Percentiles rank a stretch among this genome's conserved stretches.
Conservation (phyloP, 2,888 invertebrate species). For the Ectemnius lituratus region DNA sequence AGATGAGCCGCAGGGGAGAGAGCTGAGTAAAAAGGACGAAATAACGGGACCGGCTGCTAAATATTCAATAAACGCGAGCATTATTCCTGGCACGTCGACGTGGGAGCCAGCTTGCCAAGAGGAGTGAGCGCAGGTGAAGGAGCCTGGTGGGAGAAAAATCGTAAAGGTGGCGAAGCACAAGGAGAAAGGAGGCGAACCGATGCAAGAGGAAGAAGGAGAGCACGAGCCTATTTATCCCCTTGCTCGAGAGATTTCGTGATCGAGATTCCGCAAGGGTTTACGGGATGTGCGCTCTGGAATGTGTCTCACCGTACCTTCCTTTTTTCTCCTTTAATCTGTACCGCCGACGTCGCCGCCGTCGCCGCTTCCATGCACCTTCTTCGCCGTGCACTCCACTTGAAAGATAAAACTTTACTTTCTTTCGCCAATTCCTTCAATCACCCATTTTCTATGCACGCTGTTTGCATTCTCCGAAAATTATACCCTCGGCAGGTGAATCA, state of each 20-base stretch:
- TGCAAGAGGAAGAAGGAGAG: constrained; percentile 16
- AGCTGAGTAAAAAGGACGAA: constrained; percentile 39
- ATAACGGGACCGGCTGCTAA: constrained; percentile 68
- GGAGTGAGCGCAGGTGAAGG: constrained; percentile 29
- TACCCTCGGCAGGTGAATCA: too few relatives aligned
- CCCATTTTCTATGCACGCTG: constrained; percentile 12
- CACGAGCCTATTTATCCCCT: constrained; percentile 49
- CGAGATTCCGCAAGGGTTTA: constrained; percentile 35
- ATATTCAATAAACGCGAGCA: constrained; percentile 76
- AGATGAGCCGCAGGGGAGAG: constrained; percentile 29
- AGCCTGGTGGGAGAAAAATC: constrained; percentile 32
- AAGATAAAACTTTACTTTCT: constrained; percentile 15
- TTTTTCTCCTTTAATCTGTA: background rate
- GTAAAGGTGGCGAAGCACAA: constrained; percentile 23
- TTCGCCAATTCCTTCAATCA: constrained; percentile 24
- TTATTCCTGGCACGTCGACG: constrained; percentile 75
- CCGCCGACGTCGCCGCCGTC: background rate
- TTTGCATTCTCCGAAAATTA: too few relatives aligned
- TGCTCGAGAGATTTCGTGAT: constrained; percentile 39
- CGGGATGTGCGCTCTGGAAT: constrained; percentile 18
- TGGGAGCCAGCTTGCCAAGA: constrained; percentile 43
- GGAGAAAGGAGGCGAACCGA: constrained; percentile 10
- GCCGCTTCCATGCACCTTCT: constrained; percentile 20
- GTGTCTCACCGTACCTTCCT: constrained; percentile 12
- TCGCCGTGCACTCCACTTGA: constrained; percentile 19